A percentile compares a stretch with the other conserved stretches of the same genome.
Evolutionary conservation across 2,888 invertebrate genomes (phyloP).

Genomic region (Xestoiulus laeticollis): DNA sequence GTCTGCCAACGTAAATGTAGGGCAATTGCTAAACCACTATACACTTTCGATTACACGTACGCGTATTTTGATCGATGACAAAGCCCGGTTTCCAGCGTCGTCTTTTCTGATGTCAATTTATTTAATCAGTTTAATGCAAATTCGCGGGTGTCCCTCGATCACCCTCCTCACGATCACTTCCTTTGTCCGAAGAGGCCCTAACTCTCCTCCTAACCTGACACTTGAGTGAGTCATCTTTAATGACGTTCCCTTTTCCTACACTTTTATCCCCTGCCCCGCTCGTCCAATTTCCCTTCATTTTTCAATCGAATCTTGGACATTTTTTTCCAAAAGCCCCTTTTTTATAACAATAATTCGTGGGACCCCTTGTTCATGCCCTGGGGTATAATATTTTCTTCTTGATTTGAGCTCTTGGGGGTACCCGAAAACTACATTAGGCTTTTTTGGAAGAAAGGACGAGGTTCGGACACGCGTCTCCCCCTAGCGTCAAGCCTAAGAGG

Average conservation of each 20-base stretch:
- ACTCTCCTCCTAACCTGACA: conserved; percentile 4
- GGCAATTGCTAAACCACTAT: background rate
- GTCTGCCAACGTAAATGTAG: background rate
- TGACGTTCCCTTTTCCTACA: background rate
- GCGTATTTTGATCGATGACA: conserved; percentile 18
- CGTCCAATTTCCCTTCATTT: conserved; percentile 29
- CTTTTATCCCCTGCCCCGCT: background rate
- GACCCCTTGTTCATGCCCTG: background rate
- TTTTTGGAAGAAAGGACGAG: conserved; percentile 2
- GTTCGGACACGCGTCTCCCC: conserved; percentile 1
- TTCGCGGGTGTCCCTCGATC: background rate
- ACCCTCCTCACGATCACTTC: conserved; percentile 7
- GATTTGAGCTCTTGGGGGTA: conserved; percentile 14
- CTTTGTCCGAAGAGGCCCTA: conserved; percentile 20
- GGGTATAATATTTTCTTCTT: conserved; percentile 24
- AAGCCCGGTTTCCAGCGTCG: background rate
- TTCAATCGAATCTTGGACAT: conserved; percentile 4
- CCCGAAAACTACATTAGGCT: conserved; percentile 15
- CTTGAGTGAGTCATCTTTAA: conserved; percentile 34
- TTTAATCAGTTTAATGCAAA: conserved; percentile 35
- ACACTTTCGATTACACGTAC: conserved; percentile 14
- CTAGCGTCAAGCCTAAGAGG: background rate
- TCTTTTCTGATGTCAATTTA: conserved; percentile 35
- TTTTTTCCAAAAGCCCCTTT: background rate
- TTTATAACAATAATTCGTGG: background rate